Conservation (phyloP, 2,888 invertebrate genomes). For the Thecophora atra region DNA sequence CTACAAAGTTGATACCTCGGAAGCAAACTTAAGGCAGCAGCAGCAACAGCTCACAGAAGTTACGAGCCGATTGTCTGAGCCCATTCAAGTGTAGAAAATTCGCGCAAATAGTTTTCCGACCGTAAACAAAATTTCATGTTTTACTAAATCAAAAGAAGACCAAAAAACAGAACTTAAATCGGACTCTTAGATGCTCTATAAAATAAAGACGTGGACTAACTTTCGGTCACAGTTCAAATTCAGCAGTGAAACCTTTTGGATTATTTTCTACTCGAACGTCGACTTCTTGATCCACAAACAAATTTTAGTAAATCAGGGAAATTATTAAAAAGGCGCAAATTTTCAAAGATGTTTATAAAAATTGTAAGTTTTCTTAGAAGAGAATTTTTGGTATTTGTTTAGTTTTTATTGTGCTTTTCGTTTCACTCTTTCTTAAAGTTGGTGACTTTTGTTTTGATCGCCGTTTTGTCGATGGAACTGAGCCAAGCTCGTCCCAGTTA, state of each 20-base stretch:
- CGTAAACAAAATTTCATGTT: conserved; percentile 6
- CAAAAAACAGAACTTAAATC: conserved; percentile 8
- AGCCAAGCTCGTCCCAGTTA: conserved; percentile 54
- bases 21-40: not conserved
- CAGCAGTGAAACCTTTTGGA: conserved; percentile 5
- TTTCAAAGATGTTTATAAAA: conserved; percentile 53
- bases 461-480: conserved; percentile 37
- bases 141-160: not conserved
- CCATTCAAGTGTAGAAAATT: conserved; percentile 55
- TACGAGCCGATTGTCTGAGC: conserved; percentile 57
- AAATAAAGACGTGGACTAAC: conserved; percentile 22
- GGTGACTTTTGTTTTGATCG: not conserved
- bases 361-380: conserved; percentile 50
- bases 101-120: conserved; percentile 26
- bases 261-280: not conserved
- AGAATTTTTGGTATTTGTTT: not conserved
- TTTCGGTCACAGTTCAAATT: conserved; percentile 23
- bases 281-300: too few species aligned
- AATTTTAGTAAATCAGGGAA: not conserved
- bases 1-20: not conserved
- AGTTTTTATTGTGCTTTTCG: not conserved
- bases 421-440: conserved; percentile 14
- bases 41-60: conserved; percentile 39
- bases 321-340: conserved; percentile 4
- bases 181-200: conserved; percentile 23